Percentiles rank a stretch among this genome's conserved stretches.
phyloP scores from a whole-genome alignment of 2,113 vertebrate species.

The Cinclus mexicanus region DNA sequence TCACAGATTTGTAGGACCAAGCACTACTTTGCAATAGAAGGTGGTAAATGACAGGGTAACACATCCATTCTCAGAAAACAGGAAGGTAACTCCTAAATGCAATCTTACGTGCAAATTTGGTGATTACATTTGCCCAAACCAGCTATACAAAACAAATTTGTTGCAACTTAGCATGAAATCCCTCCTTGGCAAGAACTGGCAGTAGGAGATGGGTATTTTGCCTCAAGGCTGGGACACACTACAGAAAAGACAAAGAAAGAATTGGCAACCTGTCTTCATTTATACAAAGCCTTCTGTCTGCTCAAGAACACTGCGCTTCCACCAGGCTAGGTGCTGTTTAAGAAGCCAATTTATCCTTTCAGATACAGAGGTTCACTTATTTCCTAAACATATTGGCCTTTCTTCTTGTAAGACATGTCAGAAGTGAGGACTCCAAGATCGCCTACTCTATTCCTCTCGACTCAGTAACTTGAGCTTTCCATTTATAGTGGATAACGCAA shows the following conservation, averaged over 20 bases:
- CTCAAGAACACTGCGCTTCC: background rate
- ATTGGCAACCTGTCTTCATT: background rate
- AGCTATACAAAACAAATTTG: background rate
- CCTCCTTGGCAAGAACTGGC: background rate
- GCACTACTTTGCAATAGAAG: background rate
- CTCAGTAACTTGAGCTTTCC: slow-evolving; percentile 31
- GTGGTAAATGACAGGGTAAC: background rate
- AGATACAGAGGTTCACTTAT: background rate
- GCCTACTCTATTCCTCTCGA: slow-evolving; percentile 19
- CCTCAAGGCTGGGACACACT: background rate
- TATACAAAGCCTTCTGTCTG: background rate
- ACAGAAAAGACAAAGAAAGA: background rate
- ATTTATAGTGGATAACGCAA: slow-evolving; percentile 8
- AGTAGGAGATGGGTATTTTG: background rate
- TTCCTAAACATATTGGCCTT: background rate
- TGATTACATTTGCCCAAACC: background rate
- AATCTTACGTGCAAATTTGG: background rate
- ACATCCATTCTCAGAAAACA: background rate
- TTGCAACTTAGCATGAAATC: background rate
- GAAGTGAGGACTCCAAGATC: slow-evolving; percentile 1
- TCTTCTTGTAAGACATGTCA: background rate
- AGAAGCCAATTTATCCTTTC: background rate
- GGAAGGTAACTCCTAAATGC: background rate
- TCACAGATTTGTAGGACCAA: background rate
- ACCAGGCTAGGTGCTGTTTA: background rate